phyloP scores from a whole-genome alignment of 2,888 invertebrate species.

The Himalopsyche tibetana region DNA sequence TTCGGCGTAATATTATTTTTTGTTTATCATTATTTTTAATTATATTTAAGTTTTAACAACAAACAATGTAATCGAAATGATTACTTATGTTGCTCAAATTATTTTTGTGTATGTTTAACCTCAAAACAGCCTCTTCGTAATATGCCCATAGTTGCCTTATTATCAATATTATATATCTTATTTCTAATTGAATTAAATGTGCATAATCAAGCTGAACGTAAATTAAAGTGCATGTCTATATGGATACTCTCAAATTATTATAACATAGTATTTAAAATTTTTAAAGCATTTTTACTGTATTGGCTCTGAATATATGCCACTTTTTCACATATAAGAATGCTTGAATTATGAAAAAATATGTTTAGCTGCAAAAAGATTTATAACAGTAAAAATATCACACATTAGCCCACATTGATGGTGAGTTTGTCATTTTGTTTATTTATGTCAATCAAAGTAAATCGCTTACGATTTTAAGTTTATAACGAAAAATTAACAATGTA shows the following conservation, averaged over 20 bases:
- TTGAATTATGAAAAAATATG: not conserved
- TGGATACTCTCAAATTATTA: not conserved
- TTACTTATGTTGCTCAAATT: not conserved
- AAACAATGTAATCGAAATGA: not conserved
- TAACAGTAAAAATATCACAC: no score
- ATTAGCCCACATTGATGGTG: no score
- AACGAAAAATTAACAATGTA: no score
- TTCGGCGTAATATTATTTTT: not conserved
- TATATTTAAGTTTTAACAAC: not conserved
- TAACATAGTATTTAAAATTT: not conserved
- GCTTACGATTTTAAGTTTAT: no score
- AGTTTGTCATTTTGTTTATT: no score
- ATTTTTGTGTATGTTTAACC: not conserved
- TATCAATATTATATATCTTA: not conserved
- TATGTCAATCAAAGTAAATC: no score
- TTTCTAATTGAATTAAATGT: not conserved
- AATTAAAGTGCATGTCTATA: no score
- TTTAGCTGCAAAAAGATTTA: no score
- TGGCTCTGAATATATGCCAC: not conserved
- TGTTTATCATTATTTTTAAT: not conserved
- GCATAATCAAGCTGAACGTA: not conserved
- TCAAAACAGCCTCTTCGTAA: not conserved
- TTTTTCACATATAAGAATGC: not conserved
- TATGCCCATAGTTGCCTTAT: slow-evolving; percentile 19
- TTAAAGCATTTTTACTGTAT: not conserved